phyloP scores from a whole-genome alignment of 2,113 vertebrate genomes.

The Aphelocoma coerulescens region DNA sequence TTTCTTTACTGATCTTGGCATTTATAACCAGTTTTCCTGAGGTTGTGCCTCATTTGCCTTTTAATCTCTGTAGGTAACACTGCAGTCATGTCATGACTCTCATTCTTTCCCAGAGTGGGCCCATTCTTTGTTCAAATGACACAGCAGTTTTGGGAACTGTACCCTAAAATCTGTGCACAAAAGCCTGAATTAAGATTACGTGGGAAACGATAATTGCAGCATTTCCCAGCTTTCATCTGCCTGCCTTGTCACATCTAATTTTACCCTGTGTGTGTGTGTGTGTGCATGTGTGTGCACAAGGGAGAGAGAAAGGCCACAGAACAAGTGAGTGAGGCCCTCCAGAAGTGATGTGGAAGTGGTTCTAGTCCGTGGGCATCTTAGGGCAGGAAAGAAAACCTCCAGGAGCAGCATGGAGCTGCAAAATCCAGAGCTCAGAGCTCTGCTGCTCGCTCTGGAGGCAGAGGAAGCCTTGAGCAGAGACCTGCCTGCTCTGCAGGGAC shows the following conservation, averaged over 20 bases:
- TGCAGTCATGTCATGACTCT: not conserved
- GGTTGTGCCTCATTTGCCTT: not conserved
- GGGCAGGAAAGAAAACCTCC: not conserved
- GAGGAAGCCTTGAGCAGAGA: not conserved
- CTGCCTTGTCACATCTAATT: slow-evolving; percentile 31
- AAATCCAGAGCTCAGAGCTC: not conserved
- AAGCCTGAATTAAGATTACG: not conserved
- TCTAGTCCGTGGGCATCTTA: not conserved
- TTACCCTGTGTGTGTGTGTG: not conserved
- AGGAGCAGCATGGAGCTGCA: not conserved
- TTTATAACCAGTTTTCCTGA: not conserved
- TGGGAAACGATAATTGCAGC: slow-evolving; percentile 5
- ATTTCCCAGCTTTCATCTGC: slow-evolving; percentile 35
- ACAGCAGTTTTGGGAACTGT: not conserved
- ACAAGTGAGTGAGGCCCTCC: not conserved
- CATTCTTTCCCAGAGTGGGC: not conserved
- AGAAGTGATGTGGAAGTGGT: not conserved
- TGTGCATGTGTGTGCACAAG: not conserved
- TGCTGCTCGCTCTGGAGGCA: not conserved
- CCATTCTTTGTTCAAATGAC: not conserved
- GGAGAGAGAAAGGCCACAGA: not conserved
- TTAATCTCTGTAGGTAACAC: not conserved
- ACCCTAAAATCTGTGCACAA: not conserved
- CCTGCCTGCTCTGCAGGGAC: not conserved
- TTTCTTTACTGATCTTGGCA: not conserved